phyloP scores from a whole-genome alignment of 2,888 invertebrate species.

The Molorchus minor region DNA sequence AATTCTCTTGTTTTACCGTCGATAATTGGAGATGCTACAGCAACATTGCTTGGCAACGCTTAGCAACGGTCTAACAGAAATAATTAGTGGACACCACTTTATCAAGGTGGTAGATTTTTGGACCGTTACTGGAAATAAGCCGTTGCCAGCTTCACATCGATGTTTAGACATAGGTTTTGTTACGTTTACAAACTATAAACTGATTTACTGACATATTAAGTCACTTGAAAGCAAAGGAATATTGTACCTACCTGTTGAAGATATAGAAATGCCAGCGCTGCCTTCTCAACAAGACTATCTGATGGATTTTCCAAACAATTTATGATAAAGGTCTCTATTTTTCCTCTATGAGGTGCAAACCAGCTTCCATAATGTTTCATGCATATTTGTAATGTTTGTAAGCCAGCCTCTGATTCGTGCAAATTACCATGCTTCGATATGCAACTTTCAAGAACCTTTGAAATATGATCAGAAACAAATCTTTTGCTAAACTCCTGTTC shows the following conservation, averaged over 20 bases:
- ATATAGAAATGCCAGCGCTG: conserved; percentile 41
- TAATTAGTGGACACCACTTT: too few species aligned
- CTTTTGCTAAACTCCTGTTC: conserved; percentile 45
- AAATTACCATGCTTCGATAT: conserved; percentile 30
- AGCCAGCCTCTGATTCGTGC: conserved; percentile 36
- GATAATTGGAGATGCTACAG: too few species aligned
- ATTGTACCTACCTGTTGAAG: conserved; percentile 47
- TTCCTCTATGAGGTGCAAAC: conserved; percentile 38
- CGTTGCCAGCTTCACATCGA: too few species aligned
- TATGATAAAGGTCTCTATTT: conserved; percentile 41
- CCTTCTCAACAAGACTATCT: conserved; percentile 36
- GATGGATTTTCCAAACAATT: conserved; percentile 39
- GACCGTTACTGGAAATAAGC: too few species aligned
- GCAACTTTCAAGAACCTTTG: conserved; percentile 45
- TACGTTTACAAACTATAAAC: too few species aligned
- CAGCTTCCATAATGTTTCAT: conserved; percentile 44
- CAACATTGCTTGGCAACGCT: too few species aligned
- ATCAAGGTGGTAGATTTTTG: too few species aligned
- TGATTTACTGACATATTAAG: too few species aligned
- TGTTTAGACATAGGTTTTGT: too few species aligned
- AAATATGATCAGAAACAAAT: conserved; percentile 43
- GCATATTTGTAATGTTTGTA: conserved; percentile 37
- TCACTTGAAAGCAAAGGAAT: too few species aligned
- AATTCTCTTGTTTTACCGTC: too few species aligned
- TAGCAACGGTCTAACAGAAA: too few species aligned